These are phyloP conservation scores for Brassicogethes aeneus DNA, from an alignment of 2,888 invertebrate genomes.

Conservation along the genomic window DNA sequence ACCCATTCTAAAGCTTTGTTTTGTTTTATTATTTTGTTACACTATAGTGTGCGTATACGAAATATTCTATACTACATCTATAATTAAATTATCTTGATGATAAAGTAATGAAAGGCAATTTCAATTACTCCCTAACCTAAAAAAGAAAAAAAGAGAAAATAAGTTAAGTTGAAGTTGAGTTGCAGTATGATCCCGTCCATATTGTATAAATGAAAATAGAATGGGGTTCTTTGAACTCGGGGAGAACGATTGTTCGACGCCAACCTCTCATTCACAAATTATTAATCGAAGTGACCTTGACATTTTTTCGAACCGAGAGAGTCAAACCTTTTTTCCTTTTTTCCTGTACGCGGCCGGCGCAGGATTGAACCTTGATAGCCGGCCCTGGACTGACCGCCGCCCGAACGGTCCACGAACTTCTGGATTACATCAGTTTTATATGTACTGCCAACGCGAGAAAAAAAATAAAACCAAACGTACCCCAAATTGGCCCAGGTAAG, in stretches of 20 bases:
- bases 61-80: too few species aligned
- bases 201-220: slow-evolving; percentile 9
- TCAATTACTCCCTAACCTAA: too few species aligned
- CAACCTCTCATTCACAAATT: slow-evolving; percentile 37
- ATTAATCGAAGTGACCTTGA: slow-evolving; percentile 40
- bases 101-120: too few species aligned
- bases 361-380: slow-evolving; percentile 15
- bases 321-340: slow-evolving; percentile 29
- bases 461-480: not conserved
- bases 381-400: not conserved
- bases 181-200: too few species aligned
- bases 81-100: too few species aligned
- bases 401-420: slow-evolving; percentile 5
- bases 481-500: slow-evolving; percentile 28
- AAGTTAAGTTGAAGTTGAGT: too few species aligned
- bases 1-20: too few species aligned
- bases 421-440: slow-evolving; percentile 12
- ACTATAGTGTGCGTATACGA: too few species aligned
- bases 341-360: slow-evolving; percentile 18
- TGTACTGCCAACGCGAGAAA: not conserved
- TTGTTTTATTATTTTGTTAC: too few species aligned
- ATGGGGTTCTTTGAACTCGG: slow-evolving; percentile 29
- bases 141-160: too few species aligned
- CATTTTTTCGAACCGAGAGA: slow-evolving; percentile 33
- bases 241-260: slow-evolving; percentile 9